Conservation (phyloP, 2,888 invertebrate genomes). For the Anagyrus pseudococci region DNA sequence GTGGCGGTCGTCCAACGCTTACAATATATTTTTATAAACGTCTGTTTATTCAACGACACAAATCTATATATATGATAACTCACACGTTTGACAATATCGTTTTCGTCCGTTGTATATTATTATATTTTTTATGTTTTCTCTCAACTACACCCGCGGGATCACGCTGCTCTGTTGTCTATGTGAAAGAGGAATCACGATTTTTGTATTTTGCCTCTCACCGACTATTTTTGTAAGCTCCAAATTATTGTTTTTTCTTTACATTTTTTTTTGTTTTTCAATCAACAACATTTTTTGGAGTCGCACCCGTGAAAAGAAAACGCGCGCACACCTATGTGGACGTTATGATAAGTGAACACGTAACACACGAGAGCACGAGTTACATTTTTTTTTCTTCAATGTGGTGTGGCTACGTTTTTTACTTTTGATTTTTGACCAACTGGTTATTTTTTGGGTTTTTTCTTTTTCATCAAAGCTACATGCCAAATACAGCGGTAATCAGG, state of each 20-base stretch:
- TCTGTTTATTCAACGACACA: conserved; percentile 28
- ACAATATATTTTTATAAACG: conserved; percentile 35
- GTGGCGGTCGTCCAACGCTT: conserved; percentile 57
- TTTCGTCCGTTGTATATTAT: conserved; percentile 33
- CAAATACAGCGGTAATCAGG: background rate
- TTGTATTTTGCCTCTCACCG: conserved; percentile 59
- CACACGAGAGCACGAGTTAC: conserved; percentile 51
- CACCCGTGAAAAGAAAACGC: conserved; percentile 55
- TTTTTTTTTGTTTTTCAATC: conserved; percentile 18
- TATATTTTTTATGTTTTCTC: conserved; percentile 27
- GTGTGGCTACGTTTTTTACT: conserved; percentile 58
- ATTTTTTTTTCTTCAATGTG: conserved; percentile 56
- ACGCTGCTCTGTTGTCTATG: conserved; percentile 33
- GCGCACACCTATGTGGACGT: conserved; percentile 49
- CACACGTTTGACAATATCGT: conserved; percentile 42
- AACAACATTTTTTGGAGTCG: conserved; percentile 54
- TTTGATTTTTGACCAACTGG: conserved; percentile 39
- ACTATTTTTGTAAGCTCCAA: too few species aligned
- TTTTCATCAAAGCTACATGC: conserved; percentile 25
- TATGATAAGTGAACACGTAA: conserved; percentile 44
- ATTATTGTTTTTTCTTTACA: conserved; percentile 24
- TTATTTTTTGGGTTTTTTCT: too few species aligned
- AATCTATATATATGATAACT: conserved; percentile 20
- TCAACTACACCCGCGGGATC: conserved; percentile 20
- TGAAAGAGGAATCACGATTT: conserved; percentile 46